Conservation (phyloP, 2,888 invertebrate genomes). For the Cephus runcator region DNA sequence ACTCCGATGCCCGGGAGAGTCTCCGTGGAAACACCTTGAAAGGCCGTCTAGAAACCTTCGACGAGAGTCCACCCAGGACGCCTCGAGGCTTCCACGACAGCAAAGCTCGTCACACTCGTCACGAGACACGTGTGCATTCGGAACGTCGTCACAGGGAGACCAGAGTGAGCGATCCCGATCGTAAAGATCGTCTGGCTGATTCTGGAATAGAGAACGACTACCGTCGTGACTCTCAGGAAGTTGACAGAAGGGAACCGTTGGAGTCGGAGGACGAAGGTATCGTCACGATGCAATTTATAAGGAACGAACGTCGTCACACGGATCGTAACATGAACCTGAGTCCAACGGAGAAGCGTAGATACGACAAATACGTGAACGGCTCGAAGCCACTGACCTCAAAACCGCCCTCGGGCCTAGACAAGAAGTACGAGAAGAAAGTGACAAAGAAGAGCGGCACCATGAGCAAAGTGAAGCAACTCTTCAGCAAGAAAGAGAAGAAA, state of each 20-base stretch:
- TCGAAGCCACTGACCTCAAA: constrained; percentile 49
- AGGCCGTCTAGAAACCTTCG: constrained; percentile 46
- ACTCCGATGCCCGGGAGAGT: constrained; percentile 54
- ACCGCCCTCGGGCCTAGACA: constrained; percentile 55
- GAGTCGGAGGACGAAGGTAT: constrained; percentile 79
- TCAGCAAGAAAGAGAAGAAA: constrained; percentile 78
- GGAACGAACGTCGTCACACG: constrained; percentile 79
- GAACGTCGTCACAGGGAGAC: constrained; percentile 55
- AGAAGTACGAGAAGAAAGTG: constrained; percentile 61
- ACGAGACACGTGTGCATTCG: constrained; percentile 65
- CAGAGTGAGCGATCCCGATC: constrained; percentile 64
- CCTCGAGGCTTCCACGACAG: constrained; percentile 49
- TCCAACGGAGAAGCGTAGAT: constrained; percentile 54
- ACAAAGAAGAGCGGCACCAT: constrained; percentile 60
- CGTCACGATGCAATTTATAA: constrained; percentile 76
- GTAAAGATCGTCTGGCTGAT: constrained; percentile 76
- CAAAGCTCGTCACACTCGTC: constrained; percentile 61
- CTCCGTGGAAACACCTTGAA: constrained; percentile 36
- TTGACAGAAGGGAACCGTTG: constrained; percentile 52
- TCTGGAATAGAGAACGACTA: constrained; percentile 87
- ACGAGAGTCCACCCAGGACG: constrained; percentile 50
- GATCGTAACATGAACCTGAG: constrained; percentile 70
- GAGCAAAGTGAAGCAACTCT: constrained; percentile 78
- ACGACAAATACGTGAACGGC: constrained; percentile 49
- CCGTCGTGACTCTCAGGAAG: constrained; percentile 73